These are phyloP conservation scores for Lophius americanus DNA, from an alignment of 2,797 vertebrate genomes.

Conservation along the genomic window DNA sequence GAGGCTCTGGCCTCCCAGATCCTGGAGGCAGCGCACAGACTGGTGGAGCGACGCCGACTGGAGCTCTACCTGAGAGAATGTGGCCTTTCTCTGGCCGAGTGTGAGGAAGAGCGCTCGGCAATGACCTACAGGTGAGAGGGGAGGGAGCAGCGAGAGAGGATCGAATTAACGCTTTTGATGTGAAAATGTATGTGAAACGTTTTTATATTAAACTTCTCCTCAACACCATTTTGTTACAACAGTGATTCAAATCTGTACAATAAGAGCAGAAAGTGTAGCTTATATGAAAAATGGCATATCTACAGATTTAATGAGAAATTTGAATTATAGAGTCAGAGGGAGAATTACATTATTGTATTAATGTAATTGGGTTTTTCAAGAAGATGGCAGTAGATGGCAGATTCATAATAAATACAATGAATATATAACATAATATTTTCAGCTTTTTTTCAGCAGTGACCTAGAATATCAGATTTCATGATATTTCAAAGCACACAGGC, in stretches of 20 bases:
- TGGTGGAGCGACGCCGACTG: conserved; percentile 79
- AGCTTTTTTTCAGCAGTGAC: conserved; percentile 38
- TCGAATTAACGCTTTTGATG: no score
- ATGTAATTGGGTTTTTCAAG: no score
- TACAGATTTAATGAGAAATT: conserved; percentile 1
- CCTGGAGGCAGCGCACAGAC: conserved; percentile 76
- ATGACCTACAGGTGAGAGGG: conserved; percentile 84
- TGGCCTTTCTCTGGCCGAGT: conserved; percentile 75
- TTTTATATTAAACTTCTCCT: no score
- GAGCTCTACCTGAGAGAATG: conserved; percentile 82
- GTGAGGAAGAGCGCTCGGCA: conserved; percentile 69
- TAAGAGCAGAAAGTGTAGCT: background rate
- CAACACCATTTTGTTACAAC: no score
- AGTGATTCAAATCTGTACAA: no score
- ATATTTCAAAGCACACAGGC: conserved; percentile 47
- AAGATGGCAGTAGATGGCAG: no score
- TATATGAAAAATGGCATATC: background rate
- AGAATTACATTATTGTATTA: background rate
- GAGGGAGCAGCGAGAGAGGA: no score
- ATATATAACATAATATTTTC: no score
- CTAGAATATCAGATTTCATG: conserved; percentile 60
- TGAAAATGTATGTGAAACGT: no score
- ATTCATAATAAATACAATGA: no score
- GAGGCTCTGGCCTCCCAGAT: conserved; percentile 79
- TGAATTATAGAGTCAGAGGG: background rate